Base-by-base conservation (phyloP, 1,140 invertebrate genomes). In the Orius insidiosus region DNA sequence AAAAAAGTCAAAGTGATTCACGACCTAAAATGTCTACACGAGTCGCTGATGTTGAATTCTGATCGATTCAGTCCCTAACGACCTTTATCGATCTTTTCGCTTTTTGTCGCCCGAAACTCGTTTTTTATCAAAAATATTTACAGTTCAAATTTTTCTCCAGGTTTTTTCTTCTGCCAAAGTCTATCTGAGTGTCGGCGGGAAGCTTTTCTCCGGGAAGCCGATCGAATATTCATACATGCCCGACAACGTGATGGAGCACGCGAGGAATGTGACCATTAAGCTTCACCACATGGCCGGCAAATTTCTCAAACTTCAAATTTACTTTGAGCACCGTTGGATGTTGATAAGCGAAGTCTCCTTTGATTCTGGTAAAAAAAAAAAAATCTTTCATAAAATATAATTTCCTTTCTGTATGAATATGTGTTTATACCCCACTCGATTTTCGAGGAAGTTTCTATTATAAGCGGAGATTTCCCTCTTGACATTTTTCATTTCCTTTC, bases 301-400 rank as follows among this genome's bases (percentile, higher is more conserved):
- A 47, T 85, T 72, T 60, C 62, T 89, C 30, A 80, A 81, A 59
- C 63, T 89, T 35, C 78, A 85, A 56, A 69, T 92, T 18, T 85
- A 78, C 63, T 92, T 90, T 59, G 80, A 81, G 39, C 69, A 78
- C 5, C 69, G 74, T 51, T 92, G 85, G 85, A 79, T 93, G 53
- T 74, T 92, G 67, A 71, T 93, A 52, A 87, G 84, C 58, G 87
- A 92, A 64, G 72, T 90, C 42, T 72, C 73, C 46, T 85, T 85
- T 56, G 75, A 80, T 58, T 82, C 79, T 54, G 76, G 80, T 82
- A 63, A 74, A n/a, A n/a, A n/a, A n/a, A n/a, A n/a, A n/a, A n/a
- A n/a, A n/a, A n/a, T n/a, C n/a, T n/a, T n/a, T n/a, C n/a, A n/a
- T n/a, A 24, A 24, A 24, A 24, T 24, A 24, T 24, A 24, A 24